Conservation (phyloP, 2,888 invertebrate species). For the Drosophila pegasa region DNA sequence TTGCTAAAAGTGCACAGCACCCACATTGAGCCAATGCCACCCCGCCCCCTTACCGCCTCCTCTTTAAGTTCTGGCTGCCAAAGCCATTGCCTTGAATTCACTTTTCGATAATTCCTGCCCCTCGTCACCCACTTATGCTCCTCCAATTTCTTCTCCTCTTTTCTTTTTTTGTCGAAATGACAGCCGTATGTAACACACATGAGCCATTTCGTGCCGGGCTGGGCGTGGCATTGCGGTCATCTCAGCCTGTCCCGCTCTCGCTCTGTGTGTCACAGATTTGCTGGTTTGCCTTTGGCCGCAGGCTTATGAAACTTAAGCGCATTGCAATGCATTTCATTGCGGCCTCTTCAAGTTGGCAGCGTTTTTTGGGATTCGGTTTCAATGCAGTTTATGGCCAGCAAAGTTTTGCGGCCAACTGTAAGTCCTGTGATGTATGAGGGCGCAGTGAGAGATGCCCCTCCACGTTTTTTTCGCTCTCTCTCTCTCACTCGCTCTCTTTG, state of each 20-base stretch:
- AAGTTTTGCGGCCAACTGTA: constrained; percentile 56
- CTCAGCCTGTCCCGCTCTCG: constrained; percentile 14
- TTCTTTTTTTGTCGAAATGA: constrained; percentile 35
- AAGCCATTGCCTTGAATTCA: constrained; percentile 74
- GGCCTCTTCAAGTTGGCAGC: constrained; percentile 56
- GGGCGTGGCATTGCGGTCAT: constrained; percentile 55
- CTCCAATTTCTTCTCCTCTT: background rate
- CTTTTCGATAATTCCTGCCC: constrained; percentile 76
- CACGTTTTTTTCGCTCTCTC: background rate
- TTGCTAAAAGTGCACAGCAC: constrained; percentile 27
- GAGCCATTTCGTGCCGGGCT: constrained; percentile 10
- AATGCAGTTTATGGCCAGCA: constrained; percentile 54
- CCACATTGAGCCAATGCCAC: background rate
- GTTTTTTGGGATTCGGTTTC: constrained; percentile 35
- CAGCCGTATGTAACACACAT: constrained; percentile 50
- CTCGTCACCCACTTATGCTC: constrained; percentile 1
- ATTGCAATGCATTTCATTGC: constrained; percentile 65
- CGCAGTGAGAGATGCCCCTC: constrained; percentile 9
- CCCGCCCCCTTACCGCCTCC: background rate
- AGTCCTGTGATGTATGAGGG: constrained; percentile 50
- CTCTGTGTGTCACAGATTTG: constrained; percentile 44
- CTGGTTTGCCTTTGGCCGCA: constrained; percentile 58
- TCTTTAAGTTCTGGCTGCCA: constrained; percentile 29
- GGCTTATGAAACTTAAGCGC: constrained; percentile 67
- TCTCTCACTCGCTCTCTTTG: too few species aligned